Percentiles rank a stretch among this genome's conserved stretches.
phyloP scores from a whole-genome alignment of 2,797 vertebrate genomes.

The Hypotaenidia philippensis region DNA sequence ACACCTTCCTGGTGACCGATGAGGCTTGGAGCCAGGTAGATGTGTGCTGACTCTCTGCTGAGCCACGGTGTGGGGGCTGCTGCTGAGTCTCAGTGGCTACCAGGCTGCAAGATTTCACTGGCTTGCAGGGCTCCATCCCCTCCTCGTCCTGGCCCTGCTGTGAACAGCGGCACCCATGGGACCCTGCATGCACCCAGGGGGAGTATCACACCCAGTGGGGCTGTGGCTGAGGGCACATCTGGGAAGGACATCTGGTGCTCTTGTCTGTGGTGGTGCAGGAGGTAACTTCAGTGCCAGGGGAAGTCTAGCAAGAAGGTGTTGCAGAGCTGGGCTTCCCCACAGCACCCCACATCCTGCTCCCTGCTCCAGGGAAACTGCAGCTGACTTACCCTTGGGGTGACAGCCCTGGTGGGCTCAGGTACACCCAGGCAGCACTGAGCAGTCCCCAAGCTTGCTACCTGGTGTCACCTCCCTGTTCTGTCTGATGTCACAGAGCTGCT shows the following conservation, averaged over 20 bases:
- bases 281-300: neutral
- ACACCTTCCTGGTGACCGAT: fast-evolving
- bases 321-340: neutral
- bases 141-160: neutral
- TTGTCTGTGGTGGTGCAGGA: neutral
- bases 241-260: neutral
- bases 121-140: neutral
- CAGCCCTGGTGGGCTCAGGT: neutral
- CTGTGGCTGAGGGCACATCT: fast-evolving
- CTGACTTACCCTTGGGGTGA: neutral
- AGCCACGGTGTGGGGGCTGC: neutral
- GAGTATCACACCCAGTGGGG: neutral
- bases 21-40: too few relatives aligned
- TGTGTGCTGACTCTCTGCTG: neutral
- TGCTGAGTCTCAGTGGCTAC: neutral
- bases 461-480: neutral
- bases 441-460: neutral
- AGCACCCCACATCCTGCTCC: fast-evolving
- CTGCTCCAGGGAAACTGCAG: neutral
- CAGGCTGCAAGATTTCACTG: fast-evolving
- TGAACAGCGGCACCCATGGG: fast-evolving
- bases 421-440: fast-evolving
- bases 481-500: neutral
- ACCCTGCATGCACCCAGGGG: fast-evolving
- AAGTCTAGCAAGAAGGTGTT: neutral